Base-by-base conservation (phyloP, 2,888 invertebrate genomes). In the Hirtodrosophila duncani region DNA sequence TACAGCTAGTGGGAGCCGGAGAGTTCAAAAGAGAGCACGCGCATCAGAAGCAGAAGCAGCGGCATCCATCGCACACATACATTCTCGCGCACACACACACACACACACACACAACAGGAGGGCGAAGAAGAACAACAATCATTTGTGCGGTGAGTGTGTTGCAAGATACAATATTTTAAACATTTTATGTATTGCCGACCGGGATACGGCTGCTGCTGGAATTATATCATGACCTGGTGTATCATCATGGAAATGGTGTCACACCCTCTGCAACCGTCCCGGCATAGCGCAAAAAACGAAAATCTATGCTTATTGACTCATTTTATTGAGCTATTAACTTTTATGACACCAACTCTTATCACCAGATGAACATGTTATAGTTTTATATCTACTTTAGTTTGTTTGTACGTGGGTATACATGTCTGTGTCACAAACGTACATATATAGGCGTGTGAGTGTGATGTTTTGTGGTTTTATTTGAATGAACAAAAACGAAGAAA, bases 61-160 rank as follows among this genome's bases (percentile, higher is more conserved):
- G 38, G 27, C 30, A 31, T 23, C 27, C 30, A 7, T 20, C 18
- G 30, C 48, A 49, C n/a, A n/a, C n/a, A n/a, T n/a, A n/a, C n/a
- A n/a, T n/a, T 13, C 46, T 13, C 30, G 45, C 46, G 13, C 10
- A 49, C 20, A 34, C 48, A 39, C 50, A 37, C 38, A 38, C 18
- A 37, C 23, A 37, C 3, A 49, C 11, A 29, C 36, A 49, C 50
- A 49, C 48, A 50, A 51, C 21, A 14, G 39, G 66, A 67, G 67
- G 69, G 69, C 69, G 66, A 59, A 65, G 62, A 16, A 16, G 17
- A 69, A 67, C 63, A 67, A 67, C 63, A 67, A 69, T 68, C 51
- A 63, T 67, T 62, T 36, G 21, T 60, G 67, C 69, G 67, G 67
- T 67, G 67, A 67, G 68, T 64, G 60, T 67, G 57, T 49, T 64